Evolutionary conservation across 2,113 vertebrate genomes (phyloP), one percentile per base, ranked within the genome.

Genomic region (Conger conger): DNA sequence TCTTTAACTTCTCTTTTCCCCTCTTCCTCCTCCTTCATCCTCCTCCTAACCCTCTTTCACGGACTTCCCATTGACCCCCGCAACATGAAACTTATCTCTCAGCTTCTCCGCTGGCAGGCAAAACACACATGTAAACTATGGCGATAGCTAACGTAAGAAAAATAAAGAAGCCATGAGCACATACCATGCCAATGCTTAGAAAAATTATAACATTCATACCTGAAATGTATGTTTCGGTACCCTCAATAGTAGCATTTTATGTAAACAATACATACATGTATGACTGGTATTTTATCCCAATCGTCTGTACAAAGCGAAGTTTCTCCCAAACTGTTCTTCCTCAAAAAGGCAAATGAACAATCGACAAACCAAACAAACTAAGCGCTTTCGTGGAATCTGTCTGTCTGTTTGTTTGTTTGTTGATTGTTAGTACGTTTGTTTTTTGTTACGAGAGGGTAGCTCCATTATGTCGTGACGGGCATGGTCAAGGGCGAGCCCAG

Each of bases 181-280:
- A 54, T 86, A 90, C 86, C 86, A 86, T 85, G 83, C 84, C 78
- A 77, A 33, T 79, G 40, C 76, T 76, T 87, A 73, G 45, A 60
- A 83, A 82, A 84, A 54, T 33, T 73, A 73, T 86, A 86, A 82
- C 36, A 84, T 86, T 91, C 92, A 92, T 91, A 94, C 87, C 92
- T 93, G 90, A 94, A 93, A 87, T 87, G 87, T 91, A 88, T 85
- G 87, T 83, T 87, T 89, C 89, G 90, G 94, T 94, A 96, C 95
- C 94, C 94, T 96, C 92, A 86, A 91, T 92, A 93, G 90, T 94
- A 85, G 80, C 91, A 89, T 92, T 89, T 88, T 91, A 91, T 93
- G 95, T 94, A 96, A 97, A 96, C 96, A 95, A 91, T 83, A 91
- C 89, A 91, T 88, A 89, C 86, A 90, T 84, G 88, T 79, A 89